Evolutionary conservation across 2,113 vertebrate genomes (phyloP).

Genomic region (Argyrosomus japonicus): DNA sequence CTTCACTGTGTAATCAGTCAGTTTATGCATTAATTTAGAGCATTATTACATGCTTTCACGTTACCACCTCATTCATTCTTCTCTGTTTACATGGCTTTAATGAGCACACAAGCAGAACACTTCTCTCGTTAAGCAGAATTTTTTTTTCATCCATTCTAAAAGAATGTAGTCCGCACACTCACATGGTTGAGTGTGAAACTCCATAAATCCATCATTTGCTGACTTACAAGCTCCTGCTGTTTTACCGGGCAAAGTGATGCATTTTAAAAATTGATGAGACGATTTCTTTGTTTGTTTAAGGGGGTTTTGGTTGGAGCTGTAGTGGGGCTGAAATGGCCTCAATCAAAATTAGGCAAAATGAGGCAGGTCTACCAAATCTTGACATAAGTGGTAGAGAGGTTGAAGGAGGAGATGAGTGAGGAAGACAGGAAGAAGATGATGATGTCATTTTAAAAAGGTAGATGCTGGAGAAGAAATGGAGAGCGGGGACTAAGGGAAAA

Average conservation of each 20-base stretch:
- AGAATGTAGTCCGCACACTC: constrained; percentile 25
- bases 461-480: not conserved
- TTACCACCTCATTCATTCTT: constrained; percentile 35
- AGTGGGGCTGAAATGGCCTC: constrained; percentile 28
- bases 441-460: no score
- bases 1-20: constrained; percentile 52
- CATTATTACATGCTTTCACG: constrained; percentile 31
- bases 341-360: constrained; percentile 20
- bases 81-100: constrained; percentile 53
- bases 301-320: not conserved
- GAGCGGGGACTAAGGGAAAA: no score
- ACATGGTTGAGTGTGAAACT: not conserved
- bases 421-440: not conserved
- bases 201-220: constrained; percentile 33
- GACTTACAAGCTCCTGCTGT: constrained; percentile 7
- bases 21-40: constrained; percentile 56
- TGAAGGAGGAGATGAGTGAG: not conserved
- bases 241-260: constrained; percentile 9
- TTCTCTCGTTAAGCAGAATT: constrained; percentile 33
- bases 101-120: constrained; percentile 30
- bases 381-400: not conserved
- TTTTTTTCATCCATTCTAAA: constrained; percentile 10
- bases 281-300: not conserved
- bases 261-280: constrained; percentile 48
- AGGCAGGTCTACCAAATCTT: not conserved